Base-by-base conservation (phyloP, 1,140 invertebrate species). In the Kradibia gibbosae region DNA sequence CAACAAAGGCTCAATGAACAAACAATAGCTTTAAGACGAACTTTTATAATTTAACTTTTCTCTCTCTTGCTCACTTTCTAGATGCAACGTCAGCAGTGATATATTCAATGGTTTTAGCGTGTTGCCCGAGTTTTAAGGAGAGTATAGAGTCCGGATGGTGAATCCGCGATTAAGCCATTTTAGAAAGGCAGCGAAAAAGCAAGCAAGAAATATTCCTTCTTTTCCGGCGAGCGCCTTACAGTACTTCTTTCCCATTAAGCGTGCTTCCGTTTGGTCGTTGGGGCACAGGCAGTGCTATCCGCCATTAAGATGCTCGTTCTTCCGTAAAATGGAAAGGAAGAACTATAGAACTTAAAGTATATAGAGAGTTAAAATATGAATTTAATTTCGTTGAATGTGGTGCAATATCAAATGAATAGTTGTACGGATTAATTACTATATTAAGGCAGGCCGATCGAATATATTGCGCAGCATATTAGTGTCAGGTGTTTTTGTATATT, bases 301-400 rank as follows among this genome's bases (percentile, higher is more conserved):
- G 86, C 87, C 87, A 90, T 91, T 91, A 91, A 89, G 86, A 85
- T 85, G 85, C 87, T 86, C 88, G 84, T 86, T 89, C 87, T 86
- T 84, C 86, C 88, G 86, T 90, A 87, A 86, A 85, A 86, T 75
- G 84, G 80, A 48, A 79, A 48, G 57, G 57, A 74, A 53, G 39
- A 60, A 39, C 13, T 34, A 17, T 20, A 42, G n/a, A n/a, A 48
- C 5, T 22, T 13, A 7, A 50, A 48, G 25, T n/a, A 42, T 39
- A 42, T 31, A 15, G 53, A 60, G 53, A 78, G 57, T 72, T 83
- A 48, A 83, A 83, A 81, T 79, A 79, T 83, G 73, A 79, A 67
- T 80, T 77, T 80, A 77, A 72, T 83, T 78, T 81, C 65, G 73
- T 15, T 20, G 60, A 45, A 48, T 55, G 67, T 71, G 80, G 20